phyloP scores from a whole-genome alignment of 2,888 invertebrate genomes.

The Branchellion lobata region DNA sequence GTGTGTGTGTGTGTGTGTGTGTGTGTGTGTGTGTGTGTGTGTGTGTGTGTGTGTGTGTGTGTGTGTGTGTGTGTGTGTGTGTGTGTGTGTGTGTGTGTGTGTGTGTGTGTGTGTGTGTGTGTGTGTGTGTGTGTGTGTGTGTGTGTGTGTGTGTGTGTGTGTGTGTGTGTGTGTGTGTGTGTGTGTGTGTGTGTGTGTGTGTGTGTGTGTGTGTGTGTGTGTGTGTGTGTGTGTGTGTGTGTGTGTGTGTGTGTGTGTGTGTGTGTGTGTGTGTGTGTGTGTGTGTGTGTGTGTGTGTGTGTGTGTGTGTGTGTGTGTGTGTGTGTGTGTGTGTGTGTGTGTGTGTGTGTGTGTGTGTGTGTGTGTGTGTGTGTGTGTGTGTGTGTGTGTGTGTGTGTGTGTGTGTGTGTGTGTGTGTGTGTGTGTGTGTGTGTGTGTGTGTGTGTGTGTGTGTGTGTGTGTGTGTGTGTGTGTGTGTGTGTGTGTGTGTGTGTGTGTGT shows the following conservation, averaged over 20 bases:
- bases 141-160: conserved; percentile 10
- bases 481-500: conserved; percentile 42
- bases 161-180: conserved; percentile 39
- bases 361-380: conserved; percentile 13
- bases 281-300: conserved; percentile 34
- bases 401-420: conserved; percentile 43
- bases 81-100: conserved; percentile 16
- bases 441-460: conserved; percentile 43
- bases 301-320: conserved; percentile 39
- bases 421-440: conserved; percentile 42
- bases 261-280: not conserved
- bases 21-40: conserved; percentile 42
- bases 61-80: conserved; percentile 43
- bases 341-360: not conserved
- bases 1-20: conserved; percentile 43
- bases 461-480: conserved; percentile 42
- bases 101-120: too few species aligned
- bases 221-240: conserved; percentile 13
- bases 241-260: conserved; percentile 36
- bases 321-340: conserved; percentile 6
- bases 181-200: conserved; percentile 25
- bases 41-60: conserved; percentile 42
- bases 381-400: conserved; percentile 40
- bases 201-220: too few species aligned
- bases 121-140: too few species aligned